Percentiles rank a stretch among this genome's conserved stretches.
These are phyloP conservation scores for Sesamia nonagrioides DNA, from an alignment of 1,140 invertebrate species.

Conservation along the genomic window DNA sequence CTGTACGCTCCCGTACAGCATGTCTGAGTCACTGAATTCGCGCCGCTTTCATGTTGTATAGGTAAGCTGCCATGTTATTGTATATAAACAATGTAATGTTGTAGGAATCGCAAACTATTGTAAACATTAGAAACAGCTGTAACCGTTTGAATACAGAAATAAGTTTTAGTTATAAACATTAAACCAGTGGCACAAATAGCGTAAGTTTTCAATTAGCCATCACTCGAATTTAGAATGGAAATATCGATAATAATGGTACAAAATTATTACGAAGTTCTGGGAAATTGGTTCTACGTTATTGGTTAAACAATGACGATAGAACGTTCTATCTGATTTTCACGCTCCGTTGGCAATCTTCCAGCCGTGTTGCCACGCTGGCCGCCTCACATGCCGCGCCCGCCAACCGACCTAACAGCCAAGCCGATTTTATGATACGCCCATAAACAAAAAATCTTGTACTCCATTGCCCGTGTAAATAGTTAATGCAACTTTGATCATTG, in stretches of 20 bases:
- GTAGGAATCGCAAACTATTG: constrained; percentile 36
- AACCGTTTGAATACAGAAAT: constrained; percentile 43
- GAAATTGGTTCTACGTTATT: constrained; percentile 54
- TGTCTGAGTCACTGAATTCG: constrained; percentile 8
- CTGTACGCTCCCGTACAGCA: too few species aligned
- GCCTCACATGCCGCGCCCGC: constrained; percentile 6
- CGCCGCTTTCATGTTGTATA: constrained; percentile 35
- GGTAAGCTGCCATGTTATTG: constrained; percentile 36
- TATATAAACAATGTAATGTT: constrained; percentile 40
- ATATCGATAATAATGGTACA: constrained; percentile 18
- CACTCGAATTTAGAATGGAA: constrained; percentile 22
- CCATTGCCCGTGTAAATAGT: constrained; percentile 9
- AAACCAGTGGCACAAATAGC: constrained; percentile 9
- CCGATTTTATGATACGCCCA: constrained; percentile 58
- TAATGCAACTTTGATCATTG: constrained; percentile 1
- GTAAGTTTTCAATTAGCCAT: constrained; percentile 43
- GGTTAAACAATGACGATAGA: constrained; percentile 73
- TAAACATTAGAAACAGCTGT: constrained; percentile 45
- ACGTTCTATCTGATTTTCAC: constrained; percentile 67
- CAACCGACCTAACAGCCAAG: constrained; percentile 60
- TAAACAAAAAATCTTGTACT: constrained; percentile 59
- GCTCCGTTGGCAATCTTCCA: constrained; percentile 75
- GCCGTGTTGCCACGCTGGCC: constrained; percentile 68
- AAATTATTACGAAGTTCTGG: constrained; percentile 50
- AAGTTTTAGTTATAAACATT: constrained; percentile 48